These are phyloP conservation scores for Myopa testacea DNA, from an alignment of 2,888 invertebrate species.

Conservation along the genomic window DNA sequence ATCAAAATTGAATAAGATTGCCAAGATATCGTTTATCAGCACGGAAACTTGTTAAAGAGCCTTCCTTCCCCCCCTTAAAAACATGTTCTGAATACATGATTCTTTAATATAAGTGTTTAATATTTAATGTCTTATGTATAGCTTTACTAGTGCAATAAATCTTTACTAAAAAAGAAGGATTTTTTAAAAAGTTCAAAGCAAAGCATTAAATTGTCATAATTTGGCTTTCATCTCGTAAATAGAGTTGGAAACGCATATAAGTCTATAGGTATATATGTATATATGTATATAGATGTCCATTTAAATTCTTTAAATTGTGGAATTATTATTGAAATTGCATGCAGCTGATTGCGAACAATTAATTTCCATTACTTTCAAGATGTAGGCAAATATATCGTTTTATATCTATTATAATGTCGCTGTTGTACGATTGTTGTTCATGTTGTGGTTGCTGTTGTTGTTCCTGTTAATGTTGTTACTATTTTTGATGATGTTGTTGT, in stretches of 20 bases:
- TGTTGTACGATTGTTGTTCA: background rate
- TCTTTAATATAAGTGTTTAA: too few relatives aligned
- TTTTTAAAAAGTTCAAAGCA: background rate
- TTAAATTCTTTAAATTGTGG: background rate
- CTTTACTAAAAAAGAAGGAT: too few relatives aligned
- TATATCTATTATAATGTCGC: background rate
- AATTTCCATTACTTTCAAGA: constrained; percentile 41
- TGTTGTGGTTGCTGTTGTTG: background rate
- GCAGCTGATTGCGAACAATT: constrained; percentile 38
- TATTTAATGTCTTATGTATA: too few relatives aligned
- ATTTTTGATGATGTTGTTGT: background rate
- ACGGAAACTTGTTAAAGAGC: too few relatives aligned
- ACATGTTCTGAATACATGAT: too few relatives aligned
- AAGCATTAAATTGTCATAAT: background rate
- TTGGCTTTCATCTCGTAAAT: background rate
- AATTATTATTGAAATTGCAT: constrained; percentile 39
- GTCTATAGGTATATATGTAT: background rate
- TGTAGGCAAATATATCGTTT: constrained; percentile 31
- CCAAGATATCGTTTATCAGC: too few relatives aligned
- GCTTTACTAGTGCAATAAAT: too few relatives aligned
- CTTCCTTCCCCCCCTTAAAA: too few relatives aligned
- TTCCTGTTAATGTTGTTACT: background rate
- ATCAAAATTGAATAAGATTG: too few relatives aligned
- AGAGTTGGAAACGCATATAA: background rate
- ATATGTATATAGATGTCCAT: background rate